Evolutionary conservation across 2,888 invertebrate genomes (phyloP).

Genomic region (Resseliella maxima): DNA sequence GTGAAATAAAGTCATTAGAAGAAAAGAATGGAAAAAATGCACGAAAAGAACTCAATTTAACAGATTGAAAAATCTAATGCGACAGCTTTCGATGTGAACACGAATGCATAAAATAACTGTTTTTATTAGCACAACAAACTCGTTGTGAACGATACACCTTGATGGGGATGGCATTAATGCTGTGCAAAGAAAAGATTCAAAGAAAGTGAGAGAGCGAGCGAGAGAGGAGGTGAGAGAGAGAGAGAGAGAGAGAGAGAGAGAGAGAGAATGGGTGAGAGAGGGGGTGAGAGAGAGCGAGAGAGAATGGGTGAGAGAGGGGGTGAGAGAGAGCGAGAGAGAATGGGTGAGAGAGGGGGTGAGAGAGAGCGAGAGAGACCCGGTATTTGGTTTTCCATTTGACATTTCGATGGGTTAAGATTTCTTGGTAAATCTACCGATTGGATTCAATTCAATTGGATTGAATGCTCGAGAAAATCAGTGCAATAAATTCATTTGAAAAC

Average conservation of each 20-base stretch:
- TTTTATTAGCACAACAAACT: conserved; percentile 3
- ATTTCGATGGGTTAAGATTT: neutral
- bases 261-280: too few relatives aligned
- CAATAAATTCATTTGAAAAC: neutral
- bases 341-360: too few relatives aligned
- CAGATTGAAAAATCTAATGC: conserved; percentile 42
- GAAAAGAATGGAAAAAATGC: neutral
- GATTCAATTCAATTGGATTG: neutral
- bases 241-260: too few relatives aligned
- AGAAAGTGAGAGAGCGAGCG: too few relatives aligned
- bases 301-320: too few relatives aligned
- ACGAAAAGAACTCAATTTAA: conserved; percentile 9
- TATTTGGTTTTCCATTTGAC: neutral
- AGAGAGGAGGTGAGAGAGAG: too few relatives aligned
- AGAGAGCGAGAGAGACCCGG: neutral
- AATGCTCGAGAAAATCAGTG: neutral
- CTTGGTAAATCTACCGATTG: neutral
- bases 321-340: too few relatives aligned
- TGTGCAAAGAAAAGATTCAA: neutral
- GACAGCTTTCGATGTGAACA: conserved; percentile 30
- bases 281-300: too few relatives aligned
- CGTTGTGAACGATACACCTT: neutral
- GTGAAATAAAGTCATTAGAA: conserved; percentile 6
- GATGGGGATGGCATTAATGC: neutral
- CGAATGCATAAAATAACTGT: conserved; percentile 25